A percentile compares a stretch with the other conserved stretches of the same genome.
Conservation (phyloP, 1,140 invertebrate species). For the Ostrea denselamellosa region DNA sequence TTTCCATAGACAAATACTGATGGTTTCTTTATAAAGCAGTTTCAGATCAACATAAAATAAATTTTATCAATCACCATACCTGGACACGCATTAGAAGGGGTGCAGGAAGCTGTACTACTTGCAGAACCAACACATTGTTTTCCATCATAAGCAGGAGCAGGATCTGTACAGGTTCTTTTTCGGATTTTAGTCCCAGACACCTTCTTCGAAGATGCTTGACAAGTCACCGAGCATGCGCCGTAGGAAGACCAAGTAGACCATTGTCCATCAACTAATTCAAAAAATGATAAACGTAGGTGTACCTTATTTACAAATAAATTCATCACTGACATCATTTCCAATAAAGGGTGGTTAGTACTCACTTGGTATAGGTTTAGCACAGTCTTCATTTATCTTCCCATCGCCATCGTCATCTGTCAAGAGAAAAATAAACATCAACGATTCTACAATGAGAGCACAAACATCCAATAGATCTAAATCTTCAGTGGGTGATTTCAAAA, state of each 20-base stretch:
- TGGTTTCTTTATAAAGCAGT: background rate
- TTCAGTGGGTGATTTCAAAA: background rate
- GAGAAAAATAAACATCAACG: background rate
- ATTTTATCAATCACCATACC: constrained; percentile 24
- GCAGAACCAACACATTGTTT: constrained; percentile 59
- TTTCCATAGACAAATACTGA: too few relatives aligned
- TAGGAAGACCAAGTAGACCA: constrained; percentile 84
- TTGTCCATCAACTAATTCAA: constrained; percentile 79
- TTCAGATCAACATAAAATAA: too few relatives aligned
- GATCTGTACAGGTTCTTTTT: constrained; percentile 82
- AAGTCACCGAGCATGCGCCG: constrained; percentile 84
- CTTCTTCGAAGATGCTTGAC: constrained; percentile 64
- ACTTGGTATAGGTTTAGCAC: constrained; percentile 61
- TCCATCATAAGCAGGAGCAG: constrained; percentile 71
- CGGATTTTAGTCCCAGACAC: constrained; percentile 82
- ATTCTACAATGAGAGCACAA: background rate
- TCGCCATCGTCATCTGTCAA: constrained; percentile 57
- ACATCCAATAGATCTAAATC: background rate
- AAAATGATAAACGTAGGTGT: constrained; percentile 55
- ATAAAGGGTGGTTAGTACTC: background rate
- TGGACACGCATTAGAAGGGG: constrained; percentile 40
- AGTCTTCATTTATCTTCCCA: constrained; percentile 65
- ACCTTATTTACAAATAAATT: background rate
- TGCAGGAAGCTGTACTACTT: constrained; percentile 53
- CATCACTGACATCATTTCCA: background rate